These are phyloP conservation scores for Parasteatoda lunata DNA, from an alignment of 2,888 invertebrate genomes.

Conservation along the genomic window DNA sequence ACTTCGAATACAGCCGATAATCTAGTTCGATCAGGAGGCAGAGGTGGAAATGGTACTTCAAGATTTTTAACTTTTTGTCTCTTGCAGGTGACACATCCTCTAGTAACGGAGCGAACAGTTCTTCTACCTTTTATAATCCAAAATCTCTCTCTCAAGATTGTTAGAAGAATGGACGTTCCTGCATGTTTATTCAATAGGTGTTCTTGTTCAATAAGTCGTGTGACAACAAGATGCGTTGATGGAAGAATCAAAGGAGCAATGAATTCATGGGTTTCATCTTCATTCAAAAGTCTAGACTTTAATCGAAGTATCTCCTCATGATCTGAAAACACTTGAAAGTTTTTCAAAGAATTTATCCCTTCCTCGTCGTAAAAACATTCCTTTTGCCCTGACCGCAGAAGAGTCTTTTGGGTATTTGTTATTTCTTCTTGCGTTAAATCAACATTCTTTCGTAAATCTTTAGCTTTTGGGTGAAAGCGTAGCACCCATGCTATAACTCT, in stretches of 20 bases:
- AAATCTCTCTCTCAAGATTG: constrained; percentile 14
- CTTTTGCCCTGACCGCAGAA: neutral
- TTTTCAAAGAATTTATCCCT: neutral
- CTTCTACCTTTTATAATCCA: constrained; percentile 10
- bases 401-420: neutral
- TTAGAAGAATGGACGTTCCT: constrained; percentile 5
- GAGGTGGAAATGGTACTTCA: constrained; percentile 11
- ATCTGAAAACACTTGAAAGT: neutral
- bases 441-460: neutral
- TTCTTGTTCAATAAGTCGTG: constrained; percentile 1
- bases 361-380: constrained; percentile 8
- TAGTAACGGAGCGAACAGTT: constrained; percentile 7
- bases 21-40: constrained; percentile 31
- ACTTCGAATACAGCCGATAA: constrained; percentile 22
- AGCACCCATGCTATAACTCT: constrained; percentile 5
- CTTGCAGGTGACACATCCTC: constrained; percentile 7
- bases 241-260: neutral
- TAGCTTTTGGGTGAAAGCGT: neutral
- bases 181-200: constrained; percentile 1
- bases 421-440: too few species aligned
- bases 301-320: too few species aligned
- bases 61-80: constrained; percentile 9
- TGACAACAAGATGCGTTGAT: neutral
- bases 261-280: constrained; percentile 15
- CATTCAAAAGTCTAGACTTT: constrained; percentile 6